phyloP scores from a whole-genome alignment of 2,113 vertebrate genomes.

The Typhlomys cinereus region DNA sequence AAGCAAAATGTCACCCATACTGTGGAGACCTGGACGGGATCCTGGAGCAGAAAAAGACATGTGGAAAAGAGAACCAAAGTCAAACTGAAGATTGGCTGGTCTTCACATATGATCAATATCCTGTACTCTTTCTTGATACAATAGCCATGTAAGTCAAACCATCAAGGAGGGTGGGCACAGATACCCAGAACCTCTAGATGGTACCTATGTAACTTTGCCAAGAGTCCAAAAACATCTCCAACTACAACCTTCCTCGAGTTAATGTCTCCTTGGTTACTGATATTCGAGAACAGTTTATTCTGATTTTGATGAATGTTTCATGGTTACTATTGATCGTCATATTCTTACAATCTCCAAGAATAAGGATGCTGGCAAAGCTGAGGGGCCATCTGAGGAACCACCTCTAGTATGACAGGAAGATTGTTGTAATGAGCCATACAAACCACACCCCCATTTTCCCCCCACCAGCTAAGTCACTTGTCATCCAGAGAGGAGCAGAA shows the following conservation, averaged over 20 bases:
- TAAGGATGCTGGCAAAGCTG: neutral
- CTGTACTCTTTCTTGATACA: neutral
- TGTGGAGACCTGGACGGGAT: neutral
- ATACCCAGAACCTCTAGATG: neutral
- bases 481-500: neutral
- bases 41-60: neutral
- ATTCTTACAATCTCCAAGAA: neutral
- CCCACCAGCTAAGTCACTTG: neutral
- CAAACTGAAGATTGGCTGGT: neutral
- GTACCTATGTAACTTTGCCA: neutral
- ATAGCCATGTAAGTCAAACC: neutral
- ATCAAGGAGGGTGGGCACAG: neutral
- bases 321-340: too few species aligned
- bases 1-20: neutral
- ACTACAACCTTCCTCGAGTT: too few species aligned
- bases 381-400: too few species aligned
- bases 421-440: neutral
- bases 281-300: slow-evolving; percentile 5
- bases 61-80: neutral
- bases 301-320: neutral
- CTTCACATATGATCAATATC: neutral
- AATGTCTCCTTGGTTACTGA: slow-evolving; percentile 14
- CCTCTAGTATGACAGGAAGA: too few species aligned
- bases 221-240: slow-evolving; percentile 20
- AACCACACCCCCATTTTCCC: neutral